Evolutionary conservation across 2,797 vertebrate genomes (phyloP), one percentile per base, ranked within the genome.

Genomic region (Sciaenops ocellatus): DNA sequence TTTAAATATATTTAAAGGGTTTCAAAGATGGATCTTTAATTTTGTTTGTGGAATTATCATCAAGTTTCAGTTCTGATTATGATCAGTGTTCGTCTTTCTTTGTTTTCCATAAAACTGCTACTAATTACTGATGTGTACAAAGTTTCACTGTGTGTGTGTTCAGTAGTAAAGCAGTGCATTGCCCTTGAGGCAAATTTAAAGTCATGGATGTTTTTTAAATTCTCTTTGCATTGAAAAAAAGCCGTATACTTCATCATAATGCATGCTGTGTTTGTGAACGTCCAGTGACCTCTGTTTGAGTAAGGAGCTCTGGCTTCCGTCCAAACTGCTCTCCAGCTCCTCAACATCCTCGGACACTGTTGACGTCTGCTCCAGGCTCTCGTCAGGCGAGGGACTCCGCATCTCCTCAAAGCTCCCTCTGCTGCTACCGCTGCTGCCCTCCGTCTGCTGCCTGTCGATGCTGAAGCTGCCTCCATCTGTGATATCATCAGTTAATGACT

Each of bases 251-350:
- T 50, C 10, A 16, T 59, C 22, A 13, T 18, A 34, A 15, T 61
- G 47, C 57, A 46, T 69, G 26, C 4, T 62, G n/a, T 26, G 5
- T 69, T 16, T 79, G 50, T 66, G 57, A 46, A n/a, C 34, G 44
- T 76, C 18, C 22, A 65, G 9, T 81, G 63, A 96, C 95, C 94
- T 95, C 26, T 94, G 91, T 83, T 92, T 96, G 47, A 93, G 47
- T 1, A 87, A 73, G 1, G 93, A 94, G 75, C 90, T 83, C 50
- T 64, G 57, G 82, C 95, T 94, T 63, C 87, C 90, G 5, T 95
- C 93, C 88, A 95, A 81, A 62, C 94, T 95, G 91, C 92, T 93
- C 50, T 95, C 95, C 75, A 94, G 87, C 28, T 95, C 94, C 48
- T 95, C 95, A 0, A 92, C 89, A 1, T 96, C 95, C 73, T 95